Base-by-base conservation (phyloP, 2,113 vertebrate species). In the Serilophus lunatus region DNA sequence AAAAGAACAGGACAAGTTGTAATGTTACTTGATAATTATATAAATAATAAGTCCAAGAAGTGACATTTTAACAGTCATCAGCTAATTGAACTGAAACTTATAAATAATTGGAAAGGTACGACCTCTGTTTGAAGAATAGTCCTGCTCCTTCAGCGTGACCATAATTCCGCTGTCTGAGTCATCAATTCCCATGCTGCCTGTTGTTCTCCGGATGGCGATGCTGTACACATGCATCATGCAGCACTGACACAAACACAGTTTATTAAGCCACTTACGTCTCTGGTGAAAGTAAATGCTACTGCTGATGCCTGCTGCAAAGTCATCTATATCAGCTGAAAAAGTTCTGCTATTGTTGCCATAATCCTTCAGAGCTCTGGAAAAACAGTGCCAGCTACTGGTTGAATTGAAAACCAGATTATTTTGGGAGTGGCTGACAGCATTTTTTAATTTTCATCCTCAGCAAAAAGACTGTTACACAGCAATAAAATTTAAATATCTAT, bases 231-330 rank as follows among this genome's bases (percentile, higher is more conserved):
- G 81, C 70, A 71, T 89, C 93, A 68, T 19, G 38, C 63, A 74
- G 81, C 81, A 82, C 80, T 79, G 87, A 72, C 54, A 93, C 66
- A 85, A 82, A 51, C 68, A 44, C 47, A 49, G 79, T 93, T 92
- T 88, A 88, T 92, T 96, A 90, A 94, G 79, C 93, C 61, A 56
- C 82, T 92, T 93, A 64, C 61, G 54, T 77, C 40, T 90, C 64
- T 86, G n/a, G 17, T 60, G 90, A 81, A 72, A 91, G 74, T 60
- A 88, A 95, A 80, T 82, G 66, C 57, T 92, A 15, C 66, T 89
- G 78, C 50, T 92, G 93, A 57, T 92, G 77, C 77, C 53, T 79
- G 61, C 87, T 97, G 78, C 91, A 91, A 71, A 87, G 71, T 80
- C 87, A 69, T 78, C 78, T 77, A 4, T 91, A 93, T 69, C 79